Evolutionary conservation across 2,888 invertebrate genomes (phyloP).

Genomic region (Cephus pygmeus): DNA sequence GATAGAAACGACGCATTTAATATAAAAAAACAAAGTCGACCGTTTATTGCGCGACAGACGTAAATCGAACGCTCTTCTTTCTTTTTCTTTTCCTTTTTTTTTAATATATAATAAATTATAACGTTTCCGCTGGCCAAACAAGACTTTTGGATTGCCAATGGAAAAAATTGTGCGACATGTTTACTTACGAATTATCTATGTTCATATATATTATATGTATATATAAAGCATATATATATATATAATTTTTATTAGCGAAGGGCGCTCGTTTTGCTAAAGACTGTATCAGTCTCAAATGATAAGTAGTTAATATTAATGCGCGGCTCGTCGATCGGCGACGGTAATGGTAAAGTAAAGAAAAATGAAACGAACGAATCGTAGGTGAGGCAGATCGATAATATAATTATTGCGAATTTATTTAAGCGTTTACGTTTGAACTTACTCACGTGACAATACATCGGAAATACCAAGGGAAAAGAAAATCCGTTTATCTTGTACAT

Average conservation of each 20-base stretch:
- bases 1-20: neutral
- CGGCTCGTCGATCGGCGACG: slow-evolving; percentile 5
- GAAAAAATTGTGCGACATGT: slow-evolving; percentile 20
- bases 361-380: neutral
- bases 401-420: slow-evolving; percentile 7
- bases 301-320: neutral
- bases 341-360: neutral
- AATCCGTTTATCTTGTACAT: neutral
- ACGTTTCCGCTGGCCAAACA: neutral
- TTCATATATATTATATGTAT: neutral
- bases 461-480: neutral
- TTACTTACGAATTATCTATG: slow-evolving; percentile 27
- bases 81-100: neutral
- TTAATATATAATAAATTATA: neutral
- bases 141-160: neutral
- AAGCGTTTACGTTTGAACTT: neutral
- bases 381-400: neutral
- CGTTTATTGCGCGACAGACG: neutral
- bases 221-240: slow-evolving; percentile 10
- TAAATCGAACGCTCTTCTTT: neutral
- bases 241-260: slow-evolving; percentile 14
- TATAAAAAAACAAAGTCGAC: neutral
- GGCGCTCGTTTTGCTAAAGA: slow-evolving; percentile 26
- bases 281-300: slow-evolving; percentile 32
- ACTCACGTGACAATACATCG: neutral